Evolutionary conservation across 1,140 invertebrate genomes (phyloP).

Genomic region (Matsumurasca onukii): DNA sequence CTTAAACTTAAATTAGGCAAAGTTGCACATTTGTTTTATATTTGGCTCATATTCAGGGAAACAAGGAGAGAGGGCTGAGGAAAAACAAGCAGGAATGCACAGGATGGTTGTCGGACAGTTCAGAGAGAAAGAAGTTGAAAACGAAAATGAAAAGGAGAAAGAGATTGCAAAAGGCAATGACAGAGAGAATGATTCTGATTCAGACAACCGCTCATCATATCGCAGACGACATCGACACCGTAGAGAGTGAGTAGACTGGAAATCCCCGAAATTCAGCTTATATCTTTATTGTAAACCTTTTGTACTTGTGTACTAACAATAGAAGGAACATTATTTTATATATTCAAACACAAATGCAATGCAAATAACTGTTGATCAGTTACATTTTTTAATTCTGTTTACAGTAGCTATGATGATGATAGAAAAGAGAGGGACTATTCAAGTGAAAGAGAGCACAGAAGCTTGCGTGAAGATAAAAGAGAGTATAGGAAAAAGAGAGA

Average conservation of each 20-base stretch:
- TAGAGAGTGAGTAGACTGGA: constrained; percentile 40
- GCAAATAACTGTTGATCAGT: not conserved
- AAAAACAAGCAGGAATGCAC: constrained; percentile 13
- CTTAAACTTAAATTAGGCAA: too few species aligned
- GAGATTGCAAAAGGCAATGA: constrained; percentile 53
- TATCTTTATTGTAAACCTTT: too few species aligned
- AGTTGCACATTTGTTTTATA: too few species aligned
- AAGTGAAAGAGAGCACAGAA: constrained; percentile 36
- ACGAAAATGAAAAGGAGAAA: constrained; percentile 52
- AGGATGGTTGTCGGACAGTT: constrained; percentile 33
- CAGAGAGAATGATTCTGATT: constrained; percentile 52
- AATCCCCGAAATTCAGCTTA: too few species aligned
- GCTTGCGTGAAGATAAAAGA: not conserved
- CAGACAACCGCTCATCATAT: constrained; percentile 45
- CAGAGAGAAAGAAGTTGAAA: constrained; percentile 38
- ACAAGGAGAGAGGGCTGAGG: not conserved
- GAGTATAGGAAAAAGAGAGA: constrained; percentile 31
- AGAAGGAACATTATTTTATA: not conserved
- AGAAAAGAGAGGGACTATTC: constrained; percentile 40
- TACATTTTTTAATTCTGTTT: constrained; percentile 28
- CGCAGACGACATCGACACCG: constrained; percentile 33
- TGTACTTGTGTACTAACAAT: not conserved
- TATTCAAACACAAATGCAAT: too few species aligned
- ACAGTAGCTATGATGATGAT: constrained; percentile 39
- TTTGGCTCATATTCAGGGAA: too few species aligned